Conservation (phyloP, 2,888 invertebrate species). For the Hirudinaria manillensis region DNA sequence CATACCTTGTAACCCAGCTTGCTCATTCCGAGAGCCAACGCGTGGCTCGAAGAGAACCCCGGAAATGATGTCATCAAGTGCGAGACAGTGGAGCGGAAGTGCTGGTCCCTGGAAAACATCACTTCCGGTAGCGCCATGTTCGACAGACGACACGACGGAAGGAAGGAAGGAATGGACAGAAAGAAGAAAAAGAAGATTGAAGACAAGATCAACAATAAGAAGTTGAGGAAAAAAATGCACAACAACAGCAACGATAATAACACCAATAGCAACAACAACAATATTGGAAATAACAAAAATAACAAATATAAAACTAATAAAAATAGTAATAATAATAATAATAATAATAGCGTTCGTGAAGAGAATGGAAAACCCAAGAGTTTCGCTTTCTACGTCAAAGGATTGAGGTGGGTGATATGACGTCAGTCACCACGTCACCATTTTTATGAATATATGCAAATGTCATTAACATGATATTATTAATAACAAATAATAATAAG, state of each 20-base stretch:
- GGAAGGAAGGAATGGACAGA: neutral
- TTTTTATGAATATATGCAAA: neutral
- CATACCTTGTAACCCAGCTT: conserved; percentile 32
- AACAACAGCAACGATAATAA: conserved; percentile 1
- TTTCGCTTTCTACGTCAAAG: conserved; percentile 3
- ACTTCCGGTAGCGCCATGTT: conserved; percentile 37
- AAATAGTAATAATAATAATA: neutral
- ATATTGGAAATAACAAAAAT: neutral
- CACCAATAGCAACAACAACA: neutral
- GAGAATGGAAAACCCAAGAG: neutral
- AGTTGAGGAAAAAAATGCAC: neutral
- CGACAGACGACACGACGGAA: neutral
- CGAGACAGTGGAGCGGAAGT: conserved; percentile 41
- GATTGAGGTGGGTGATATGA: neutral
- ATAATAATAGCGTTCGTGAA: neutral
- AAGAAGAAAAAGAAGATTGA: too few species aligned
- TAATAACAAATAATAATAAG: too few species aligned
- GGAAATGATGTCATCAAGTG: conserved; percentile 39
- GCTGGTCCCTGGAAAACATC: conserved; percentile 36
- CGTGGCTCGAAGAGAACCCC: conserved; percentile 39
- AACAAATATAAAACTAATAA: neutral
- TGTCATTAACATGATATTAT: neutral
- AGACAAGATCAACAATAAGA: neutral
- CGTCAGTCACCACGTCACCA: neutral
- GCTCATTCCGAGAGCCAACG: conserved; percentile 39